A percentile compares a stretch with the other conserved stretches of the same genome.
phyloP scores from a whole-genome alignment of 2,888 invertebrate species.

The Furcula furcula region DNA sequence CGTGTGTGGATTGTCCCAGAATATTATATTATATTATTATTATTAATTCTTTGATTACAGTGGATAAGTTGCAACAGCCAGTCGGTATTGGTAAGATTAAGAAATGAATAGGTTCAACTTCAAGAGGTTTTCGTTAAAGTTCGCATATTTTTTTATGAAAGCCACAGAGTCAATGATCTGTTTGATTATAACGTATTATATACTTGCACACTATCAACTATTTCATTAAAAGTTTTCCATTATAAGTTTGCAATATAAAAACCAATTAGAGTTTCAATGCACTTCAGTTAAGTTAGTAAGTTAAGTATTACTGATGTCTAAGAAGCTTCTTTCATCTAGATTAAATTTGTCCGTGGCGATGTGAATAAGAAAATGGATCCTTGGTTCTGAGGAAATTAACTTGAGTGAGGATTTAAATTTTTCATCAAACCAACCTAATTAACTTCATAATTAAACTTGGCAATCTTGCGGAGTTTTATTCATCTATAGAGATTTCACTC shows the following conservation, averaged over 20 bases:
- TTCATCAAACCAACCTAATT: constrained; percentile 76
- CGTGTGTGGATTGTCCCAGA: too few relatives aligned
- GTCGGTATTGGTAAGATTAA: not conserved
- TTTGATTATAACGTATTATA: not conserved
- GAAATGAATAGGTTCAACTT: not conserved
- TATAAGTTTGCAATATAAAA: constrained; percentile 5
- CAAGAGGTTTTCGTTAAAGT: not conserved
- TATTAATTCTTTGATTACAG: too few relatives aligned
- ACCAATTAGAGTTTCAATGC: constrained; percentile 6
- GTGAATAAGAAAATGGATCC: constrained; percentile 64
- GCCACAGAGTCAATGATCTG: not conserved
- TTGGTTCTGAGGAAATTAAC: constrained; percentile 66
- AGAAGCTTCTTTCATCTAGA: constrained; percentile 40
- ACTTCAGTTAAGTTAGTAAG: constrained; percentile 12
- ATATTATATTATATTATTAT: too few relatives aligned
- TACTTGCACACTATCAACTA: not conserved
- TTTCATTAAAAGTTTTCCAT: constrained; percentile 8
- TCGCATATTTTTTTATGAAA: not conserved
- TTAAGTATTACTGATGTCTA: constrained; percentile 26
- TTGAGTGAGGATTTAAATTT: constrained; percentile 73
- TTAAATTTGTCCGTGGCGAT: constrained; percentile 55
- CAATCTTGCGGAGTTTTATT: constrained; percentile 58
- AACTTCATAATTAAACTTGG: constrained; percentile 76
- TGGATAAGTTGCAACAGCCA: too few relatives aligned
- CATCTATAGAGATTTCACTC: constrained; percentile 53